Conservation (phyloP, 2,797 vertebrate species). For the Dallia pectoralis region DNA sequence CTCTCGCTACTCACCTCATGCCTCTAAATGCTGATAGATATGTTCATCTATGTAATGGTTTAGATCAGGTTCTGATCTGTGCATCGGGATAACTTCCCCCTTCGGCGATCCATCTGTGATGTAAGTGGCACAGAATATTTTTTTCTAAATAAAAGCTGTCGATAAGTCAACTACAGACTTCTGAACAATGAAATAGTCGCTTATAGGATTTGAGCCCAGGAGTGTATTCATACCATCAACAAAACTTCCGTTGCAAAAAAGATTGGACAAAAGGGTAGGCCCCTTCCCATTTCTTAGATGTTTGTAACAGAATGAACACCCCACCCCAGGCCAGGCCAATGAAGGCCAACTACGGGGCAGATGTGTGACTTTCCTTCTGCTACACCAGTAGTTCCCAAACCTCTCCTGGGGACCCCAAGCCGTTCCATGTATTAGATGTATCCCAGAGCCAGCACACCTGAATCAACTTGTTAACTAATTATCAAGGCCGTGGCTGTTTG, state of each 20-base stretch:
- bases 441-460: too few species aligned
- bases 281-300: too few species aligned
- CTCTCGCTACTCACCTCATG: constrained; percentile 17
- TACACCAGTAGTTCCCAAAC: too few species aligned
- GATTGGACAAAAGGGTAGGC: too few species aligned
- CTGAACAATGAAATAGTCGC: constrained; percentile 17
- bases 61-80: not conserved
- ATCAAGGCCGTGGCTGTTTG: too few species aligned
- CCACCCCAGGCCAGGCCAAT: constrained; percentile 2
- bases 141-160: constrained; percentile 28
- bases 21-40: not conserved
- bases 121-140: constrained; percentile 7
- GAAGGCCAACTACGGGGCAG: not conserved
- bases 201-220: not conserved
- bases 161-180: constrained; percentile 5
- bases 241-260: too few species aligned
- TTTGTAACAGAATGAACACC: too few species aligned
- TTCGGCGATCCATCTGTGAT: constrained; percentile 20
- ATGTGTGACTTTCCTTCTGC: not conserved
- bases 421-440: too few species aligned
- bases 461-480: too few species aligned
- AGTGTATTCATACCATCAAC: too few species aligned
- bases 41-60: not conserved
- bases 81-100: not conserved
- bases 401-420: too few species aligned